Base-by-base conservation (phyloP, 2,113 vertebrate genomes). In the Acanthisitta chloris region DNA sequence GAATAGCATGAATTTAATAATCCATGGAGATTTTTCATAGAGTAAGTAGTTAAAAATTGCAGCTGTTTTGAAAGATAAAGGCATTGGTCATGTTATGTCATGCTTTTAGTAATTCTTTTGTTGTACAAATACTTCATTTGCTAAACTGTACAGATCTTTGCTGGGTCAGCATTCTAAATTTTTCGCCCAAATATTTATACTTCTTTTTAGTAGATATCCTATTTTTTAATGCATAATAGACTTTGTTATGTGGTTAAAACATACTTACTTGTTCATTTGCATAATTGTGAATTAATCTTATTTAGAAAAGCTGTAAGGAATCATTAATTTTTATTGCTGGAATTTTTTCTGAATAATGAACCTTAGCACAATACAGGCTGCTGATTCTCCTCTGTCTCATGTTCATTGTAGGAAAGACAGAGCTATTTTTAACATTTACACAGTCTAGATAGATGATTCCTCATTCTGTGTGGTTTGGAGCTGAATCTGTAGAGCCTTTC, bases 341-440 rank as follows among this genome's bases (percentile, higher is more conserved):
- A 40, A 83, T 73, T 64, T 92, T 64, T 67, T 97, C 82, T 54
- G 70, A 94, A 36, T 94, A 91, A 94, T 42, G 62, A 96, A 86
- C 43, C 96, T 95, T 88, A 91, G 96, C 97, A 95, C 71, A 94
- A 91, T 94, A 97, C 89, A 98, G 96, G 94, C 96, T 96, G 87
- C 94, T 87, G 97, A 97, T 98, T 97, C 95, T 97, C 80, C 86
- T 89, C 96, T 97, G 94, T 96, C 96, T 97, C 55, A 28, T 96
- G 95, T 84, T 98, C 96, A 81, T 97, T 97, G 97, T 98, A 97
- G 97, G 94, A 98, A 98, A 98, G 95, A 88, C 96, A 94, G 97
- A 94, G 94, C 97, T 98, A 98, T 98, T 98, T 98, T 98, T 98
- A 98, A 97, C 97, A 90, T 97, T 97, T 95, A 94, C 91, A 97